These are phyloP conservation scores for Proteles cristata DNA, from an alignment of 2,113 vertebrate genomes.

Conservation along the genomic window DNA sequence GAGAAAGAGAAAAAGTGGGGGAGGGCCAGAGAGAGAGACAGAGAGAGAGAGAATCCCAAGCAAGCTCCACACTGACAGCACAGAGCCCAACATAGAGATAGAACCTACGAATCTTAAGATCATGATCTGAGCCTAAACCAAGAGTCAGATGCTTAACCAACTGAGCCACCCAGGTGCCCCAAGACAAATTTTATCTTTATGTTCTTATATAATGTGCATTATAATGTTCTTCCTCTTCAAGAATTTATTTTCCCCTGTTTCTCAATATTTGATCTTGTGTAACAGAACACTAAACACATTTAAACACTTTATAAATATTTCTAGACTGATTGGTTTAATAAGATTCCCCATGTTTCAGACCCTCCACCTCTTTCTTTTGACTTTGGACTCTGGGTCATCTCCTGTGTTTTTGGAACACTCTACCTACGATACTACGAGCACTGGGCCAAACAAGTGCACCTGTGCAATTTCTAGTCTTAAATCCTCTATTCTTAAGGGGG, in stretches of 20 bases:
- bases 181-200: not conserved
- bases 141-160: too few species aligned
- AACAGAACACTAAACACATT: not conserved
- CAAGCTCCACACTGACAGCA: too few species aligned
- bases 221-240: not conserved
- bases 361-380: not conserved
- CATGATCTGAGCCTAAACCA: too few species aligned
- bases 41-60: too few species aligned
- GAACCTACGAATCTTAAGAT: too few species aligned
- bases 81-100: too few species aligned
- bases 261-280: not conserved
- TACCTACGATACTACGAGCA: not conserved
- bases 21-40: too few species aligned
- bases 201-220: not conserved
- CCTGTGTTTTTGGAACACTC: conserved; percentile 38
- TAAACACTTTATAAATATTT: conserved; percentile 38
- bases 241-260: not conserved
- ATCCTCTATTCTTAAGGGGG: conserved; percentile 18
- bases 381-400: not conserved
- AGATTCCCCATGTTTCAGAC: conserved; percentile 16
- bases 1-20: too few species aligned
- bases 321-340: conserved; percentile 64
- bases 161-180: too few species aligned
- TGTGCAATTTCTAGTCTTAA: conserved; percentile 26
- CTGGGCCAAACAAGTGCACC: conserved; percentile 11